Base-by-base conservation (phyloP, 2,113 vertebrate genomes). In the Syngnathoides biaculeatus region DNA sequence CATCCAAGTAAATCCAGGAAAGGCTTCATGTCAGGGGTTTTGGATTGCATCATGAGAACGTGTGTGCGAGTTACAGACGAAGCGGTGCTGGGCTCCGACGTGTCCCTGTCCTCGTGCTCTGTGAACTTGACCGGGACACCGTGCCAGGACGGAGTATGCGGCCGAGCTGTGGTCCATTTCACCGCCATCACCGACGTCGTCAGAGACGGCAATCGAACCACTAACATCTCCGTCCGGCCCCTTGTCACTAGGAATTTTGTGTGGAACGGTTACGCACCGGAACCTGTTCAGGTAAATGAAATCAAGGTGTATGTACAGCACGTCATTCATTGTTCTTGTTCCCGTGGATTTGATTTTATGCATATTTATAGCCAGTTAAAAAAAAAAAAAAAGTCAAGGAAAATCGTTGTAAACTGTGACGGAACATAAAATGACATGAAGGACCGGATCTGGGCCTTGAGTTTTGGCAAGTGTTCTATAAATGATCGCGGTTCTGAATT, bases 31-130 rank as follows among this genome's bases (percentile, higher is more conserved):
- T 6, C 6, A 3, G 20, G n/a, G 55, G 11, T 22, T 14, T 40
- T 26, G 10, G 26, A 9, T 45, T 19, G 17, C 6, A 39, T n/a
- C 6, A 39, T n/a, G 9, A 26, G 12, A 14, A 62, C 12, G 43
- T 64, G 42, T 68, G 48, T 27, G 11, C 12, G 14, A 58, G 48
- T 65, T 72, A 9, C 64, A 92, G 91, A 75, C 20, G 80, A 85
- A 13, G 71, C 45, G 19, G 71, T 79, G 0, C 59, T 84, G 64
- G 91, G 89, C 45, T 84, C 92, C 72, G 94, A 95, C 79, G 73
- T 96, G 88, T 92, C 86, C 9, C 86, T 98, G 72, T 96, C 96
- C 65, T 93, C 94, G 64, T 98, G 95, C 68, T 88, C 69, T 0
- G 90, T 93, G 89, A 89, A 92, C 66, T 90, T 98, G 74, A 67